These are phyloP conservation scores for Chymomyza procnemis DNA, from an alignment of 2,888 invertebrate genomes.

Conservation along the genomic window DNA sequence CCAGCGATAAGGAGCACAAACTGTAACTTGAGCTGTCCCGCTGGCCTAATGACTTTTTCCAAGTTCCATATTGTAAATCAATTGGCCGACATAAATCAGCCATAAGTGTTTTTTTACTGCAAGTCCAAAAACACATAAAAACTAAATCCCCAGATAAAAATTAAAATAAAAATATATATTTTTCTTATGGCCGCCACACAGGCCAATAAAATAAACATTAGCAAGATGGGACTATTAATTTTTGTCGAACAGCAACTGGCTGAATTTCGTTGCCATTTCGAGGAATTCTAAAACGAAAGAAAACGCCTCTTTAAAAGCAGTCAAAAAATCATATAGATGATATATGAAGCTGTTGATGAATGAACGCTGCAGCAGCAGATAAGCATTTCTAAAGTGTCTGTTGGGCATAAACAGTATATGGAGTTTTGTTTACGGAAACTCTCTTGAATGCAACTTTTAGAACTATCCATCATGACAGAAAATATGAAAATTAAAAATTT, in stretches of 20 bases:
- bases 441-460: neutral
- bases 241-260: neutral
- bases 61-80: slow-evolving; percentile 48
- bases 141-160: slow-evolving; percentile 43
- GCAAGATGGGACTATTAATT: slow-evolving; percentile 25
- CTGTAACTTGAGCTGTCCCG: slow-evolving; percentile 10
- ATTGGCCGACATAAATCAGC: slow-evolving; percentile 57
- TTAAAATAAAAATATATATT: slow-evolving; percentile 51
- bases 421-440: neutral
- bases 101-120: slow-evolving; percentile 2
- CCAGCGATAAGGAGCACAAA: slow-evolving; percentile 44
- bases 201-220: slow-evolving; percentile 47
- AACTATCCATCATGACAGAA: neutral
- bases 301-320: neutral
- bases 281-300: neutral
- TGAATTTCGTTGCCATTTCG: neutral
- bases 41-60: slow-evolving; percentile 31
- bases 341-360: neutral
- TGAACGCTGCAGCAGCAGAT: neutral
- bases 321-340: neutral
- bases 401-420: neutral
- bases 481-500: neutral
- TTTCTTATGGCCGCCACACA: slow-evolving; percentile 8
- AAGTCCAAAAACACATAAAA: slow-evolving; percentile 7
- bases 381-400: too few species aligned